Evolutionary conservation across 2,113 vertebrate genomes (phyloP).

Genomic region (Manacus vitellinus): DNA sequence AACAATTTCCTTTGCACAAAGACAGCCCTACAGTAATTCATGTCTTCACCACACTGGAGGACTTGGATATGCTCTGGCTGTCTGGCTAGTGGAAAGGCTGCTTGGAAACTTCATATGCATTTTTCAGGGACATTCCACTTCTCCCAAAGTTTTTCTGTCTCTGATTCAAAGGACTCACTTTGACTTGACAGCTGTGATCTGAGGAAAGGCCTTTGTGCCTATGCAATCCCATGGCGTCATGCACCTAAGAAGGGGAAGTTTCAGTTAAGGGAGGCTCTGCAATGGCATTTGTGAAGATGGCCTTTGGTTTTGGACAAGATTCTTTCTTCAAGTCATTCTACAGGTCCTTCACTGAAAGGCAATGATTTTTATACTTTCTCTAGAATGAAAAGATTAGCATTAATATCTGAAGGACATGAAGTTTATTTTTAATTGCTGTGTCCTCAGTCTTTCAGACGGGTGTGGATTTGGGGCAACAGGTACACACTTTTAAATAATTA

Average conservation of each 20-base stretch:
- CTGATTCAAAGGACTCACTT: neutral
- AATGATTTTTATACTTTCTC: neutral
- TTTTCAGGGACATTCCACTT: neutral
- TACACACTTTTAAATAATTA: neutral
- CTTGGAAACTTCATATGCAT: neutral
- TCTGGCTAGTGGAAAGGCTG: neutral
- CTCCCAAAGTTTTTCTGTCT: neutral
- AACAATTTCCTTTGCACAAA: neutral
- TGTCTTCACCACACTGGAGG: neutral
- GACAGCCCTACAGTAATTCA: neutral
- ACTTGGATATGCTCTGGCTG: neutral
- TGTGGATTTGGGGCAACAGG: neutral
- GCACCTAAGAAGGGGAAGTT: neutral
- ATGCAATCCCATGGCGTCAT: neutral
- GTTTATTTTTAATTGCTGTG: neutral
- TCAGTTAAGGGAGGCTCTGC: neutral
- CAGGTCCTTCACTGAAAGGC: neutral
- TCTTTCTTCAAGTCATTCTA: neutral
- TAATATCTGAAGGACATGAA: neutral
- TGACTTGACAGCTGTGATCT: neutral
- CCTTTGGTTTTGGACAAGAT: neutral
- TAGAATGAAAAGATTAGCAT: neutral
- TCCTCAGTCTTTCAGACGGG: neutral
- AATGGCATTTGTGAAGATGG: neutral
- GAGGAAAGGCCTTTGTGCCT: neutral